phyloP scores from a whole-genome alignment of 2,888 invertebrate species.

The Cheilosia pagana region DNA sequence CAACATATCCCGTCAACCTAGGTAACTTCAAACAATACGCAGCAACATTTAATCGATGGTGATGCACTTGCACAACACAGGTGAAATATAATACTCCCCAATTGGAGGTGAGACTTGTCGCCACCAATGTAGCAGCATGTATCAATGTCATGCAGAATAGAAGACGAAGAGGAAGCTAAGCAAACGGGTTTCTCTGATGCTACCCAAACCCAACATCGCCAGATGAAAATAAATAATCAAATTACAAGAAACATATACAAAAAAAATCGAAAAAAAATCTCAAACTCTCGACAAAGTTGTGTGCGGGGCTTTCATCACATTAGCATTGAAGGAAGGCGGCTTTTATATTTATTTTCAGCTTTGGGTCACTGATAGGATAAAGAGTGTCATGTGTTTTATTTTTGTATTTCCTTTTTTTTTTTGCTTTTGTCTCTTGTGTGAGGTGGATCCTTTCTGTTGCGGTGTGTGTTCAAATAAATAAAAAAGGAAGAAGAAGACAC shows the following conservation, averaged over 20 bases:
- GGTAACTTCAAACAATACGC: not conserved
- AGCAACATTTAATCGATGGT: not conserved
- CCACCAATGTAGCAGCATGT: constrained; percentile 23
- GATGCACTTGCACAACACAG: not conserved
- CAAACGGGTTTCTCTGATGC: not conserved
- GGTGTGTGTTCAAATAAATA: not conserved
- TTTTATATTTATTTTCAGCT: not conserved
- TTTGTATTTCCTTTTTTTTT: not conserved
- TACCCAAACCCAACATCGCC: constrained; percentile 1
- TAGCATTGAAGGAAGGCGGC: constrained; percentile 2
- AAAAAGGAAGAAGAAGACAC: not conserved
- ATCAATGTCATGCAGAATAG: constrained; percentile 15
- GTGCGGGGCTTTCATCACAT: constrained; percentile 7
- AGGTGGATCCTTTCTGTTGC: constrained; percentile 6
- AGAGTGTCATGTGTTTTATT: not conserved
- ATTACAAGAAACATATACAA: not conserved
- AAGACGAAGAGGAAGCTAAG: constrained; percentile 5
- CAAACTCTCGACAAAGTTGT: constrained; percentile 2
- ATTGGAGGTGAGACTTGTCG: constrained; percentile 25
- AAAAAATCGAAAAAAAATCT: not conserved
- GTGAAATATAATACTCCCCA: not conserved
- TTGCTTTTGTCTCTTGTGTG: not conserved
- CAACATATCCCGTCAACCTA: not conserved
- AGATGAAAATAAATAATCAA: constrained; percentile 24
- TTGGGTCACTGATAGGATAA: constrained; percentile 1